phyloP scores from a whole-genome alignment of 2,888 invertebrate species.

The Drosophila neonasuta region DNA sequence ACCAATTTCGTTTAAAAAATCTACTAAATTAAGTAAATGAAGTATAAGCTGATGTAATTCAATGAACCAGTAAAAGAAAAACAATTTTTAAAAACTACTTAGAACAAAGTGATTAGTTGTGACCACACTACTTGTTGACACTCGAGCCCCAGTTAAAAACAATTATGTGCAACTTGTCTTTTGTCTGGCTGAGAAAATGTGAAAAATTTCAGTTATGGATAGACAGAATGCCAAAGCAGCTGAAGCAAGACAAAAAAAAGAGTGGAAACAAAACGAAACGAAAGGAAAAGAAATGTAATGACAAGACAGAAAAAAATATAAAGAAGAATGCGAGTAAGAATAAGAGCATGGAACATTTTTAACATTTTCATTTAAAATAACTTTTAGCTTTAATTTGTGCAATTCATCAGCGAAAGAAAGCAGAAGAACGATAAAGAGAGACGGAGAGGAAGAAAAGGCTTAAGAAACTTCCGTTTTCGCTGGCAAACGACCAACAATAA shows the following conservation, averaged over 20 bases:
- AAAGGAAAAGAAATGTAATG: neutral
- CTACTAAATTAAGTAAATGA: too few relatives aligned
- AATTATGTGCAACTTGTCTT: slow-evolving; percentile 20
- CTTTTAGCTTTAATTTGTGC: slow-evolving; percentile 59
- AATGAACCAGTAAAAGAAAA: neutral
- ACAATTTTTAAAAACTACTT: neutral
- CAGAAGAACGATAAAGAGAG: slow-evolving; percentile 8
- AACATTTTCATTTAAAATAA: slow-evolving; percentile 60
- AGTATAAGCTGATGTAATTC: too few relatives aligned
- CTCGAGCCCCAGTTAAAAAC: slow-evolving; percentile 3
- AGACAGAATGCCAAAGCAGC: slow-evolving; percentile 12
- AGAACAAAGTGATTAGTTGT: slow-evolving; percentile 1
- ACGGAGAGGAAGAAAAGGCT: slow-evolving; percentile 18
- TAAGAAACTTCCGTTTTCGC: slow-evolving; percentile 52
- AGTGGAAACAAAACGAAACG: neutral
- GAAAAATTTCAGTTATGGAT: slow-evolving; percentile 12
- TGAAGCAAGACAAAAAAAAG: slow-evolving; percentile 3
- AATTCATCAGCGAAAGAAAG: slow-evolving; percentile 53
- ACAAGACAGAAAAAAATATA: neutral
- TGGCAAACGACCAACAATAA: slow-evolving; percentile 39
- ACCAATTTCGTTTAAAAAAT: too few relatives aligned
- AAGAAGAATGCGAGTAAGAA: slow-evolving; percentile 2
- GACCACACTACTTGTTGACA: neutral
- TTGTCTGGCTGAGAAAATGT: slow-evolving; percentile 14
- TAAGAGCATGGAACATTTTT: slow-evolving; percentile 32